phyloP scores from a whole-genome alignment of 2,888 invertebrate species.

The Hirtodrosophila trivittata region DNA sequence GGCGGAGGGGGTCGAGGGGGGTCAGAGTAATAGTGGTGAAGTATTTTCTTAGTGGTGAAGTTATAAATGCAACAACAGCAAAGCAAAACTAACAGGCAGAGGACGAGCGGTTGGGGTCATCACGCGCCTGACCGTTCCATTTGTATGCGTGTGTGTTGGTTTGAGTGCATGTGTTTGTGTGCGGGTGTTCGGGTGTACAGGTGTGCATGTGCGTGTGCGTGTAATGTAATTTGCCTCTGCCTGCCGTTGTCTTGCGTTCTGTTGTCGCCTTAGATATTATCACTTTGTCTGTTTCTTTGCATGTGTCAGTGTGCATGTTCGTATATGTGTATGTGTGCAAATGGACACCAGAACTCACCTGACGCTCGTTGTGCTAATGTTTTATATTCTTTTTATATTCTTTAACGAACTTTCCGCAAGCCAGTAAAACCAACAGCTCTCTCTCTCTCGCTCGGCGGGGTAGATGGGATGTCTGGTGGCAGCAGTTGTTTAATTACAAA shows the following conservation, averaged over 20 bases:
- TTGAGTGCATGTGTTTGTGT: not conserved
- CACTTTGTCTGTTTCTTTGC: constrained; percentile 37
- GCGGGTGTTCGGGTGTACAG: not conserved
- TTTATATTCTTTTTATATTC: constrained; percentile 13
- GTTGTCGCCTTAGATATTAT: constrained; percentile 42
- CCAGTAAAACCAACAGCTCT: constrained; percentile 31
- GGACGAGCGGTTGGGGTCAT: constrained; percentile 22
- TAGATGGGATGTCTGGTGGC: constrained; percentile 5
- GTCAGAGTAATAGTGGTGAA: constrained; percentile 23
- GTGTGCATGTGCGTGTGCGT: constrained; percentile 24
- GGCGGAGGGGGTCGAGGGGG: constrained; percentile 12
- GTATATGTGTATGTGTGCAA: constrained; percentile 17
- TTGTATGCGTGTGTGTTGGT: constrained; percentile 18
- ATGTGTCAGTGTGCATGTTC: constrained; percentile 26
- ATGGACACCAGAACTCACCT: constrained; percentile 69
- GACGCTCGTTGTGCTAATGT: constrained; percentile 56
- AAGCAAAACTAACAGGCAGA: constrained; percentile 14
- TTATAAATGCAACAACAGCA: constrained; percentile 20
- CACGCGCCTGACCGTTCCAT: constrained; percentile 29
- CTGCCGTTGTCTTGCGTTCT: constrained; percentile 15
- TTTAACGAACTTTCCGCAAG: constrained; percentile 33
- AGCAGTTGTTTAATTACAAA: constrained; percentile 44
- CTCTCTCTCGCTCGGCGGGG: constrained; percentile 45
- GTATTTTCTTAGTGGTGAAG: constrained; percentile 8
- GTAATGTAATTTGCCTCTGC: constrained; percentile 23